phyloP scores from a whole-genome alignment of 2,113 vertebrate species.

The Chaenogobius annularis region DNA sequence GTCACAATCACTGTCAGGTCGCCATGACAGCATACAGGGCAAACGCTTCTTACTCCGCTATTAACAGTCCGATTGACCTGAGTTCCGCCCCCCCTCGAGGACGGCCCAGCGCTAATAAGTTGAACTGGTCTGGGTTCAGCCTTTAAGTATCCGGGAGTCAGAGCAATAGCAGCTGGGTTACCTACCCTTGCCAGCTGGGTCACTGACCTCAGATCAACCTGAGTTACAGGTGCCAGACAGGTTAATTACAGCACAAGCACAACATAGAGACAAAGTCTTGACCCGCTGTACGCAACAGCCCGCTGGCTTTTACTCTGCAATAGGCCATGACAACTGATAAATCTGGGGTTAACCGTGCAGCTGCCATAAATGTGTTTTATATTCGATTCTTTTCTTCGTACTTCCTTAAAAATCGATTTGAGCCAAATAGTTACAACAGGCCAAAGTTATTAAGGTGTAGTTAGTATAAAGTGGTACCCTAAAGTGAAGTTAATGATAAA shows the following conservation, averaged over 20 bases:
- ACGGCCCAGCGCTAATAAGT: conserved; percentile 53
- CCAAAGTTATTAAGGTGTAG: no score
- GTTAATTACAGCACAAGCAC: conserved; percentile 63
- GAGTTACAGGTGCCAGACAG: conserved; percentile 60
- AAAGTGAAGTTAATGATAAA: no score
- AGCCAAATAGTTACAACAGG: neutral
- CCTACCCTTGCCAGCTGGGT: conserved; percentile 53
- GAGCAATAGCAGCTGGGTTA: conserved; percentile 57
- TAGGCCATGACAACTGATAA: conserved; percentile 17
- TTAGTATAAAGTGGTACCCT: no score
- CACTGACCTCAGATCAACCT: conserved; percentile 55
- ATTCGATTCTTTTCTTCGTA: neutral
- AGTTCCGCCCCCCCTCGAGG: conserved; percentile 54
- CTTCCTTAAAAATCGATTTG: neutral
- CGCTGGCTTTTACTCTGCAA: conserved; percentile 21
- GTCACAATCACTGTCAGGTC: conserved; percentile 43
- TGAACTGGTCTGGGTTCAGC: conserved; percentile 49
- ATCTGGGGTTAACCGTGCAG: conserved; percentile 15
- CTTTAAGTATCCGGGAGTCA: conserved; percentile 52
- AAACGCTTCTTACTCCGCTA: conserved; percentile 41
- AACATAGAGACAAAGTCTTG: conserved; percentile 54
- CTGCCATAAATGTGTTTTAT: conserved; percentile 10
- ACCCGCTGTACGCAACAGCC: conserved; percentile 35
- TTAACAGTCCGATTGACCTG: conserved; percentile 55
- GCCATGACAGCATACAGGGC: conserved; percentile 37